Percentiles rank a stretch among this genome's conserved stretches.
phyloP scores from a whole-genome alignment of 2,113 vertebrate genomes.

The Delphinus delphis region DNA sequence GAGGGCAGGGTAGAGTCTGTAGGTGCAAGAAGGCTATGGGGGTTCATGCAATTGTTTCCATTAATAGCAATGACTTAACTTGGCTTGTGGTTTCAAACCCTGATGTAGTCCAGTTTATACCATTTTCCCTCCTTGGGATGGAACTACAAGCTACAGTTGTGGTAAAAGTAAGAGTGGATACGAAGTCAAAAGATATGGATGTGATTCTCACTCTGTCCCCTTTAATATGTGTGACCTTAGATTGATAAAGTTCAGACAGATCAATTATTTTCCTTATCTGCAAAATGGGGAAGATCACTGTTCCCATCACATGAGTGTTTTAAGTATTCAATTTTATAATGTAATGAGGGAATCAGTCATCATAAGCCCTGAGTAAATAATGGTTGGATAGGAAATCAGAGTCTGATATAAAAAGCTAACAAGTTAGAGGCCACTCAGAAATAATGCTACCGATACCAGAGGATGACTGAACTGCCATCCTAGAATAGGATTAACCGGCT shows the following conservation, averaged over 20 bases:
- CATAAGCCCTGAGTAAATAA: background rate
- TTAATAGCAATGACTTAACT: background rate
- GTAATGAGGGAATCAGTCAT: background rate
- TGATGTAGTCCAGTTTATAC: background rate
- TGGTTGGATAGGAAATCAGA: background rate
- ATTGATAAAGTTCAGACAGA: background rate
- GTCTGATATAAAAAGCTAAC: background rate
- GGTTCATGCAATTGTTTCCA: too few species aligned
- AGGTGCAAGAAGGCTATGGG: background rate
- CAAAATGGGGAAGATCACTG: background rate
- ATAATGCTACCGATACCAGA: background rate
- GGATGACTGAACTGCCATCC: background rate
- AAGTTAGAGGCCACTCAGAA: background rate
- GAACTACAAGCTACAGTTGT: background rate
- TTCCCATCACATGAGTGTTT: background rate
- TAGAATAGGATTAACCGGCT: background rate
- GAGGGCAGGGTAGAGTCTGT: background rate
- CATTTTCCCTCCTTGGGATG: too few species aligned
- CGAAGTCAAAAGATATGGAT: background rate
- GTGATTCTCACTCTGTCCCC: background rate
- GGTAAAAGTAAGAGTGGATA: background rate
- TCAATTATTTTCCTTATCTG: background rate
- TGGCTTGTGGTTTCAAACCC: background rate
- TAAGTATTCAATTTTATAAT: background rate
- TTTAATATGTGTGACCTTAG: background rate